Conservation (phyloP, 2,888 invertebrate genomes). For the Thelaira solivaga region DNA sequence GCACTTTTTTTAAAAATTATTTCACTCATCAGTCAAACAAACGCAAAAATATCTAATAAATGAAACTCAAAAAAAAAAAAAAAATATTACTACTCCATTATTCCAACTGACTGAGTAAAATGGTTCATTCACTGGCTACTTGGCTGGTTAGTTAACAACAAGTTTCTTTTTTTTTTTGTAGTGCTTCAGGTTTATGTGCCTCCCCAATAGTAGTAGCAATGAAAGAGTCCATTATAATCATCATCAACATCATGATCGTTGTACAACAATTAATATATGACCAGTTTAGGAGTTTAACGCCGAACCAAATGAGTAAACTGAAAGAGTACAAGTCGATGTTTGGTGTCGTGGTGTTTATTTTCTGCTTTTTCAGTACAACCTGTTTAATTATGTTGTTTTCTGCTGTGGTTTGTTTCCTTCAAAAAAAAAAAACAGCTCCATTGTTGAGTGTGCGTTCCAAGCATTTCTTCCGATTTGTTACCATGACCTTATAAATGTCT, state of each 20-base stretch:
- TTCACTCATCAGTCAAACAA: slow-evolving; percentile 10
- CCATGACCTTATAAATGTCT: slow-evolving; percentile 60
- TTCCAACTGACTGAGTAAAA: slow-evolving; percentile 20
- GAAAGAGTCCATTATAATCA: slow-evolving; percentile 41
- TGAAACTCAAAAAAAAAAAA: no score
- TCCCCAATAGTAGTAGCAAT: slow-evolving; percentile 33
- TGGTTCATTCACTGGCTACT: slow-evolving; percentile 5
- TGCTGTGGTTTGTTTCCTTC: slow-evolving; percentile 25
- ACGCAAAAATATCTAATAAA: neutral
- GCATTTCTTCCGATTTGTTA: slow-evolving; percentile 49
- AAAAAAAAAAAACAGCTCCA: slow-evolving; percentile 10
- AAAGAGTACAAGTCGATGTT: slow-evolving; percentile 40
- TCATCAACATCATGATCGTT: slow-evolving; percentile 5
- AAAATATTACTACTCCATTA: slow-evolving; percentile 29
- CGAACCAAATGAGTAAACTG: no score
- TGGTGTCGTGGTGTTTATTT: neutral
- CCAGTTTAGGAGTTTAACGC: slow-evolving; percentile 53
- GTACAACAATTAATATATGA: slow-evolving; percentile 38
- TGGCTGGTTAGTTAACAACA: slow-evolving; percentile 15
- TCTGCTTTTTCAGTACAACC: slow-evolving; percentile 22
- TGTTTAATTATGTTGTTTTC: slow-evolving; percentile 55
- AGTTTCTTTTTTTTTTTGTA: slow-evolving; percentile 1
- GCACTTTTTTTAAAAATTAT: neutral
- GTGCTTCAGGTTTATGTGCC: neutral
- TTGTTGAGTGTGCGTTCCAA: slow-evolving; percentile 37